Conservation (phyloP, 2,797 vertebrate species). For the Enteromius afrohamiltoni region DNA sequence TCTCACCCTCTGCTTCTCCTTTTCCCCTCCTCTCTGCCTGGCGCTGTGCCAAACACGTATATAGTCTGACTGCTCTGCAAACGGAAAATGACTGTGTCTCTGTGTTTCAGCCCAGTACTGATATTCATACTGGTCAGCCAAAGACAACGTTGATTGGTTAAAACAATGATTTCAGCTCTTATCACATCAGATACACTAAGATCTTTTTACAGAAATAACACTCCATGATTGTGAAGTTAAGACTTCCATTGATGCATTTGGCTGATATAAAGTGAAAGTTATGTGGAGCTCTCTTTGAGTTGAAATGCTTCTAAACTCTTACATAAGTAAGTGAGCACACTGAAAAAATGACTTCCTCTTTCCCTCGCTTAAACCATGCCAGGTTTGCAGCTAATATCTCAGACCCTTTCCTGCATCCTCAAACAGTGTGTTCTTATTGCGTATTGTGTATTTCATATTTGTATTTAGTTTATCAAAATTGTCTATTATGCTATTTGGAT, state of each 20-base stretch:
- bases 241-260: not conserved
- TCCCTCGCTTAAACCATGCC: slow-evolving; percentile 28
- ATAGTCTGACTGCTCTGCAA: slow-evolving; percentile 51
- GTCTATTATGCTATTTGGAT: not conserved
- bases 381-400: slow-evolving; percentile 26
- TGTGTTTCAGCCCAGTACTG: slow-evolving; percentile 37
- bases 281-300: slow-evolving; percentile 15
- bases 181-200: not conserved
- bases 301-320: slow-evolving; percentile 25
- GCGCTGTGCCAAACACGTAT: slow-evolving; percentile 38
- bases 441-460: not conserved
- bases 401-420: slow-evolving; percentile 37
- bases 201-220: slow-evolving; percentile 10
- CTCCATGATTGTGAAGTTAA: slow-evolving; percentile 7
- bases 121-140: slow-evolving; percentile 24
- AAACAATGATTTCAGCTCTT: slow-evolving; percentile 19
- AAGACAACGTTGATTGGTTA: slow-evolving; percentile 24
- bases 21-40: slow-evolving; percentile 38
- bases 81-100: slow-evolving; percentile 37
- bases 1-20: slow-evolving; percentile 21
- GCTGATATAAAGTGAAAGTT: slow-evolving; percentile 10
- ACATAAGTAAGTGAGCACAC: slow-evolving; percentile 31
- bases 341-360: slow-evolving; percentile 54
- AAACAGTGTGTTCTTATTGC: slow-evolving; percentile 31
- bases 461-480: not conserved